Evolutionary conservation across 2,888 invertebrate species (phyloP), one percentile per base, ranked within the genome.

Genomic region (Aleiodes leptofemur): DNA sequence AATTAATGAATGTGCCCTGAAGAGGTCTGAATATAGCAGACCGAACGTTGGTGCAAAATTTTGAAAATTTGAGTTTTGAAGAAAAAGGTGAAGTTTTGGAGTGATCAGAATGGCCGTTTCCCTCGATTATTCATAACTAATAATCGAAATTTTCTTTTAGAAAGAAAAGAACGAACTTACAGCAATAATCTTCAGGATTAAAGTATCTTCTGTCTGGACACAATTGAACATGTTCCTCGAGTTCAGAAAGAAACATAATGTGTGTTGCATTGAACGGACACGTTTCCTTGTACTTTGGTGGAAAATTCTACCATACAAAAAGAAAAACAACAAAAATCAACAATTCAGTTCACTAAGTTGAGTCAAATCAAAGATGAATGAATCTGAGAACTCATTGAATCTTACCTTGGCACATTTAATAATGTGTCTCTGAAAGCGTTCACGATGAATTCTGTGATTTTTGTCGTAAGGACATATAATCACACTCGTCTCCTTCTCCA

Each of bases 181-280:
- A 6, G 77, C 77, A 48, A 73, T 76, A 79, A 3, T 75, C 43
- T 66, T 73, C 73, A 1, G 80, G 77, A 4, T 81, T 72, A 0
- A 82, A 29, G n/a, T 74, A 51, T 51, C 38, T 80, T 66, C 80
- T 81, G 57, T 79, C 81, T 0, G 84, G 83, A 38, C 88, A 89
- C 0, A 57, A 76, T 13, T 75, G 9, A 3, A 88, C 76, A 66
- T 89, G 89, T 4, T 85, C 78, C 3, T 75, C 43, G n/a, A 88
- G 56, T 59, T 89, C 86, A 6, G 56, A 38, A 64, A 82, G 80
- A 55, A 77, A 80, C 16, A 87, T 64, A 48, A 87, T 83, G 72
- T 89, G 89, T 0, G 86, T 86, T 3, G 86, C 88, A 77, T 89
- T 85, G 71, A 83, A 89, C 0, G 88, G 89, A 70, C 89, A 89